Base-by-base conservation (phyloP, 2,888 invertebrate species). In the Autographa pulchrina region DNA sequence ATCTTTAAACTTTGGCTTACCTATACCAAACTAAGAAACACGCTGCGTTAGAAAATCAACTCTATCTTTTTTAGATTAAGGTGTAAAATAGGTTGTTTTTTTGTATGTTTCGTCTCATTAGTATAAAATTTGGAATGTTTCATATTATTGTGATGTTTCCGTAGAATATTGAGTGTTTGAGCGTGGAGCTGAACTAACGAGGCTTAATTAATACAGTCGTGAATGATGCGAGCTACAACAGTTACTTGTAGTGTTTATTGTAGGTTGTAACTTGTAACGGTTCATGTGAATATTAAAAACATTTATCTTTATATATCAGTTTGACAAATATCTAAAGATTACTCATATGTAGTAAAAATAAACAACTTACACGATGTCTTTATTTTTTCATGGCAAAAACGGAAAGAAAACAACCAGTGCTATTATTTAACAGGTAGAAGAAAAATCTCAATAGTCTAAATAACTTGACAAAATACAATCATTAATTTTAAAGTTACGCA, bases 121-220 rank as follows among this genome's bases (percentile, higher is more conserved):
- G 68, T 72, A 48, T n/a, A 48, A 48, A 43, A n/a, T 48, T 48
- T 59, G 38, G 62, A 58, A 60, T 70, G 56, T 74, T 66, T 60
- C 65, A 71, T 74, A 65, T 75, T 62, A 64, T 43, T 59, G 63
- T 73, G 62, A 61, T 32, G 66, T 62, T 56, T 61, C 63, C 38
- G 64, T 68, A 70, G 65, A 76, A 60, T 65, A 68, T 72, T 68
- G 68, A 75, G 54, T 43, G 72, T 78, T 80, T 75, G 73, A 74
- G 59, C 69, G 77, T 77, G 76, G 78, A 71, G 74, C 65, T 75
- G 69, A 65, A 80, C 79, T 83, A 84, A 86, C 71, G 79, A 83
- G 68, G 71, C 54, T 72, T 80, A 78, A 83, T 87, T 85, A 81
- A 85, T 77, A 67, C 67, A 73, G 65, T 65, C 58, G 62, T 82